Base-by-base conservation (phyloP, 2,113 vertebrate species). In the Pseudorhombus dupliciocellatus region DNA sequence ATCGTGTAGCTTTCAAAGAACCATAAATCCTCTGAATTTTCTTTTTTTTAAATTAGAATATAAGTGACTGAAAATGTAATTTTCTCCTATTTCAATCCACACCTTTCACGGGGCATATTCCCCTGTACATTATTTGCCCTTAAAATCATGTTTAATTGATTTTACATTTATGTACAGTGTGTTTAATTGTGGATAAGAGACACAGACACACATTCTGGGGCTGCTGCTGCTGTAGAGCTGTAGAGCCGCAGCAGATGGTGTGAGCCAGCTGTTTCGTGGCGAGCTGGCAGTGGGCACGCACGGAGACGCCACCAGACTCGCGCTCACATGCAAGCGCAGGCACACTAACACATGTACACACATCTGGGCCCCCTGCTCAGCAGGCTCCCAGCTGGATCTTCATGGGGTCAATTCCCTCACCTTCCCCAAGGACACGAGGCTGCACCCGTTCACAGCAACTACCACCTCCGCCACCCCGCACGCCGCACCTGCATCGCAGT, bases 221-320 rank as follows among this genome's bases (percentile, higher is more conserved):
- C 75, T 40, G 75, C 80, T 82, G 79, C 34, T n/a, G n/a, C n/a
- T n/a, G n/a, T n/a, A 37, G 34, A 37, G 34, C 81, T 78, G 78
- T 48, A 66, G 84, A 87, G 68, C 73, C 73, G 83, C 4, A 90
- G 86, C 93, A 94, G 92, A 94, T 94, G 93, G 93, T 87, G 69
- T 50, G 67, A 89, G 75, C 91, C 93, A 94, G 93, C 91, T 94
- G 93, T 93, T 93, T 87, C 26, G 0, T 72, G 78, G 77, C 76
- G 79, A 80, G 82, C 88, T 86, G 89, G 87, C 89, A 87, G 60
- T 84, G 89, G 89, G 88, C 86, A 90, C 89, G 89, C 86, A 89
- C 74, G 75, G 53, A 88, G 79, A 79, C 78, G 76, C 66, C 83
- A 77, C 80, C 79, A 86, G 67, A 80, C 80, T 51, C 57, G n/a